A percentile compares a stretch with the other conserved stretches of the same genome.
phyloP scores from a whole-genome alignment of 1,140 invertebrate species.

The Lanistes nyassanus region DNA sequence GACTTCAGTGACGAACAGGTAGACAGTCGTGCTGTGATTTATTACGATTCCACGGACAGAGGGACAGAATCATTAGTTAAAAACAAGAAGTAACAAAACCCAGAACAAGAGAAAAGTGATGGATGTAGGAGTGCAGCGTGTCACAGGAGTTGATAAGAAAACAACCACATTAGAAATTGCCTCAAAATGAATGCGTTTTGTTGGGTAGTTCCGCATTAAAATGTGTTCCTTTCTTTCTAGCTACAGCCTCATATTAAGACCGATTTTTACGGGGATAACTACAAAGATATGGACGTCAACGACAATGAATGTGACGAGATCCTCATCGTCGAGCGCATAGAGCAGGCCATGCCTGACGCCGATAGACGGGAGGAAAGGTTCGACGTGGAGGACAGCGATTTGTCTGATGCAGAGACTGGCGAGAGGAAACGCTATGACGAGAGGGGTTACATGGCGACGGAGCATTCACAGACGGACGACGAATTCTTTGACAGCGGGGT shows the following conservation, averaged over 20 bases:
- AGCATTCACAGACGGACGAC: neutral
- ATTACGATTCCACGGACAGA: no score
- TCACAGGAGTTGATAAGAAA: no score
- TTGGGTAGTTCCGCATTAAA: no score
- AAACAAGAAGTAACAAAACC: no score
- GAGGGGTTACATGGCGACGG: neutral
- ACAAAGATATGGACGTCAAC: constrained; percentile 17
- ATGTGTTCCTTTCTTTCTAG: neutral
- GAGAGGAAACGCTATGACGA: neutral
- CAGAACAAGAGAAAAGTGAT: no score
- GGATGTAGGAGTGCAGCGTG: no score
- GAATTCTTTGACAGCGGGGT: constrained; percentile 12
- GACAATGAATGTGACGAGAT: constrained; percentile 16
- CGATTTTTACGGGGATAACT: constrained; percentile 39
- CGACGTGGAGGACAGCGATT: constrained; percentile 16
- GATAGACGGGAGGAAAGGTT: neutral
- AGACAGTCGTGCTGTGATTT: no score
- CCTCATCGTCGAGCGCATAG: constrained; percentile 16
- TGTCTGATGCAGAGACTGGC: neutral
- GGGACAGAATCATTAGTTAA: no score
- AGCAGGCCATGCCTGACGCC: constrained; percentile 19
- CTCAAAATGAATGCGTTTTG: no score
- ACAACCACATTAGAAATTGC: no score
- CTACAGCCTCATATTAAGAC: neutral
- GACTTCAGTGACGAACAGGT: constrained; percentile 16